Base-by-base conservation (phyloP, 2,888 invertebrate genomes). In the Scaptomyza polygonia region DNA sequence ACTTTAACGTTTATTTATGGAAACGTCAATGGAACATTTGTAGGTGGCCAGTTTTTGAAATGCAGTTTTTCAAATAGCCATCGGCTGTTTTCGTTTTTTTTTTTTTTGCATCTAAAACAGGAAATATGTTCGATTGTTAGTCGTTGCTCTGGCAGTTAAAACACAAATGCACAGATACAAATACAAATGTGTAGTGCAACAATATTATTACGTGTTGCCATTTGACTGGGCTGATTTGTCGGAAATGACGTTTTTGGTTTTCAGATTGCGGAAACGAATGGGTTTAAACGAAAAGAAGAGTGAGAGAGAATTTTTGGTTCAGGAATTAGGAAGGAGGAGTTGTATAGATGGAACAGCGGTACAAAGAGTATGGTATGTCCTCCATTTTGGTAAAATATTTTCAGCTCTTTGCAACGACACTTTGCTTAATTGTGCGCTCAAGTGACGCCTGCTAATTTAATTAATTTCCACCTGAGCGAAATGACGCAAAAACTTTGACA, bases 401-500 rank as follows among this genome's bases (percentile, higher is more conserved):
- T 62, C 62, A 67, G 83, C n/a, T 76, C 69, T 65, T 67, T 45
- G 77, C 42, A 53, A 5, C 86, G 87, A 83, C 86, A 88, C 85
- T 81, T 80, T 88, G 77, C 72, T 67, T 77, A 86, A 88, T 86
- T 86, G 80, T 58, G 74, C 79, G 79, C 62, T 74, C 68, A 74
- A 74, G 69, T 78, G 76, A 88, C 85, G 88, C 85, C 73, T 77
- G 88, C 88, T 81, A 81, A 88, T 88, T 81, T 88, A 86, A 88
- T 81, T 88, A 81, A 88, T 88, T 81, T 86, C 67, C 78, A 84
- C 88, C 85, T 81, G 84, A 62, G 59, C 54, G 32, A 43, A 74
- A 55, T 67, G 83, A 61, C 49, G 4, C 8, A 43, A 49, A 82
- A 79, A 85, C 65, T 79, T 86, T 64, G 74, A 58, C 56, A 51